Evolutionary conservation across 2,797 vertebrate species (phyloP), one percentile per base, ranked within the genome.

Genomic region (Pogonophryne albipinna): DNA sequence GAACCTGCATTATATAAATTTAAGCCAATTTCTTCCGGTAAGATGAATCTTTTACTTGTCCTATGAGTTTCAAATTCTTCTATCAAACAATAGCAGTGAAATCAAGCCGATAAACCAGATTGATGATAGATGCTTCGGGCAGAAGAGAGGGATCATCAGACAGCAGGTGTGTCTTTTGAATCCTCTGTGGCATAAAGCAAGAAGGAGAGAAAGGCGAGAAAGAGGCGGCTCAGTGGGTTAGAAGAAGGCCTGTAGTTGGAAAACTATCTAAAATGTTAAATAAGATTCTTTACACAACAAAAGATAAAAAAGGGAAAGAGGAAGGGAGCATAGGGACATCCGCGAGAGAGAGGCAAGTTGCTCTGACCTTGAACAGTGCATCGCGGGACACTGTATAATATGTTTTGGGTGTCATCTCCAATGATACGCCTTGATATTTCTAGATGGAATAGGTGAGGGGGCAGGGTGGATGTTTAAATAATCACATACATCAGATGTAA

Each of bases 381-480:
- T 95, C 94, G 75, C 95, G 94, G 93, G 95, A 95, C 93, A 95
- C 94, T 94, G 94, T 95, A 95, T 95, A 95, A 95, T 94, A 95
- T 92, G 95, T 94, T 95, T 95, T 95, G 92, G 95, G 93, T 91
- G 94, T 93, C 94, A 95, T 96, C 95, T 95, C 94, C 95, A 95
- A 96, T 93, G 94, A 95, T 83, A 95, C 94, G 92, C 93, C 94
- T 95, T 96, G 95, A 95, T 94, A 95, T 91, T 95, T 95, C 95
- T 96, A 95, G 93, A 96, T 94, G 94, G 89, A 95, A 95, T 94
- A 96, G 94, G 94, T 94, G 91, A 88, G 81, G 89, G 85, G 92
- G 92, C 80, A 91, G 90, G 91, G 79, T 89, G 93, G 92, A 87
- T 91, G 90, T 92, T 94, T 93, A 82, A 90, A 90, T 89, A 88